These are phyloP conservation scores for Sitobion miscanthi DNA, from an alignment of 1,140 invertebrate species.

Conservation along the genomic window DNA sequence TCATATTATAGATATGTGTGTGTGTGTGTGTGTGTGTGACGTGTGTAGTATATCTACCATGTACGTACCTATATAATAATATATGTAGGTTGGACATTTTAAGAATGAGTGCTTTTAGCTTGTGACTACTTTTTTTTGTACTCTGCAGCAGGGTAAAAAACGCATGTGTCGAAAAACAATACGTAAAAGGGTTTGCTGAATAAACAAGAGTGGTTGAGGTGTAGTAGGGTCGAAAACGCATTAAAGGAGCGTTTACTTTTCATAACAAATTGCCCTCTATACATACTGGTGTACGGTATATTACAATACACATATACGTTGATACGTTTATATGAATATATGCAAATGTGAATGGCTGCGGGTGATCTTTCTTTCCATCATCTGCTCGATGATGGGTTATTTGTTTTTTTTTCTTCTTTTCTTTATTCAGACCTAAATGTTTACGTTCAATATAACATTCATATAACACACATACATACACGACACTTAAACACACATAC, in stretches of 20 bases:
- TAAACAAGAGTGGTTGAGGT: constrained; percentile 46
- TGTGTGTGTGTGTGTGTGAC: neutral
- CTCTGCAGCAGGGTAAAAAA: neutral
- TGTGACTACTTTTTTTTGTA: constrained; percentile 34
- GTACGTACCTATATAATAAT: neutral
- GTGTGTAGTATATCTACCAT: neutral
- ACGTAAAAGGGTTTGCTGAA: constrained; percentile 52
- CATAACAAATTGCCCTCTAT: constrained; percentile 55
- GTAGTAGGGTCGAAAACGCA: constrained; percentile 54
- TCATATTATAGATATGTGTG: neutral
- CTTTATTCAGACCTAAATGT: constrained; percentile 33
- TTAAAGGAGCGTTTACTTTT: constrained; percentile 55
- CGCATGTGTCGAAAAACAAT: constrained; percentile 38
- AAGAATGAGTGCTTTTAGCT: constrained; percentile 25
- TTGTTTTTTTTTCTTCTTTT: constrained; percentile 50
- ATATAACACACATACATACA: neutral
- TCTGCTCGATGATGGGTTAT: constrained; percentile 45
- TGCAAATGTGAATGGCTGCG: constrained; percentile 51
- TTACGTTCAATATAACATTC: constrained; percentile 45
- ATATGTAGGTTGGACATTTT: neutral
- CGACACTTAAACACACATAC: too few species aligned
- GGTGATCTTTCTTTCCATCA: constrained; percentile 45
- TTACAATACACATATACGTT: constrained; percentile 41
- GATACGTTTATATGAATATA: constrained; percentile 28
- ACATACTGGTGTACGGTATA: constrained; percentile 39